phyloP scores from a whole-genome alignment of 2,888 invertebrate species.

The Eueremaeus valkanovi region DNA sequence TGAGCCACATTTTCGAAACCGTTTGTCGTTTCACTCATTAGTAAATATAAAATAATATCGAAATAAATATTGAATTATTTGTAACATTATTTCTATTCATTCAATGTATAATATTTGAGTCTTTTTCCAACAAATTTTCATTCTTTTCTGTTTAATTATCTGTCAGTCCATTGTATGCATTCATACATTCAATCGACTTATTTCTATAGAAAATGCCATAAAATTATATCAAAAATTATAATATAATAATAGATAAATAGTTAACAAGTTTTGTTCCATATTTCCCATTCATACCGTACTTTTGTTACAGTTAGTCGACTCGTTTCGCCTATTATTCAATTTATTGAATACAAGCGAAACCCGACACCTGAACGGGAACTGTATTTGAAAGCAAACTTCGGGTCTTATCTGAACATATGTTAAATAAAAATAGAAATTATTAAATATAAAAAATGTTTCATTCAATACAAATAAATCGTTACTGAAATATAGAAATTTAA shows the following conservation, averaged over 20 bases:
- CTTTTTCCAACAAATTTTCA: background rate
- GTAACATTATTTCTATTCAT: background rate
- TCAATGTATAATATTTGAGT: constrained; percentile 5
- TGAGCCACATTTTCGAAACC: no score
- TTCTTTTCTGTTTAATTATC: constrained; percentile 13
- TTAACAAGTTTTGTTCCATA: constrained; percentile 10
- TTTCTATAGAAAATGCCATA: background rate
- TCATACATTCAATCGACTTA: constrained; percentile 24
- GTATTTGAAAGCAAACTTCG: background rate
- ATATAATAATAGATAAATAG: background rate
- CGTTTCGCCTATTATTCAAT: background rate
- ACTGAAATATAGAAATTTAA: no score
- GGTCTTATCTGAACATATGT: background rate
- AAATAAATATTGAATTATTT: background rate
- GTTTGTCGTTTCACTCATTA: no score
- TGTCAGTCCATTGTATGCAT: constrained; percentile 7
- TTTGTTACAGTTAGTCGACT: background rate
- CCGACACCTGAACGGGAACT: constrained; percentile 7
- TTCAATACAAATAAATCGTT: background rate
- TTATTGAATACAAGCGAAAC: constrained; percentile 21
- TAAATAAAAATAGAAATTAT: background rate
- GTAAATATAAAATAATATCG: background rate
- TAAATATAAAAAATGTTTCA: background rate
- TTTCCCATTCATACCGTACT: background rate
- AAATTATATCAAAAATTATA: background rate